Evolutionary conservation across 53 echinoderm and acorn worm species (phyloP), one percentile per base, ranked within the genome.

Genomic region (Patiria pectinifera): DNA sequence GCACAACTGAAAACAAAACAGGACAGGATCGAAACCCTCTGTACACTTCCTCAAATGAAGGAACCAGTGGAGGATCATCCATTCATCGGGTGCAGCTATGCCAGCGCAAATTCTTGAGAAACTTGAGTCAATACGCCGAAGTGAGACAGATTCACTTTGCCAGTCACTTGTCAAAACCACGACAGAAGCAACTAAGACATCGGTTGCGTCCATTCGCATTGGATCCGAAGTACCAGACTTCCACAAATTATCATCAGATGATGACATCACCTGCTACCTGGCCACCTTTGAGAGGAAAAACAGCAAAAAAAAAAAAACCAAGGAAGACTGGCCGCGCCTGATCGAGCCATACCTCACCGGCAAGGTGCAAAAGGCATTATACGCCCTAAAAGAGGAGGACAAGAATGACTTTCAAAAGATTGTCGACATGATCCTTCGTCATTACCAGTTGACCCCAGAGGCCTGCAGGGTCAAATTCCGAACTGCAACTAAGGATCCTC

Each of bases 241-340:
- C 71, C 93, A 95, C 74, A 83, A 66, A 59, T 71, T 95, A 22
- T 22, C 35, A 4, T 18, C 83, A 16, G 95, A 95, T 11, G 93
- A 95, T 93, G 95, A 95, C 45, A 48, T 95, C 18, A 74, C 82
- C 62, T 92, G 87, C 87, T 92, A 92, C 62, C 66, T 92, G 3
- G 44, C 70, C 47, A 94, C 92, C 23, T 94, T 94, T 92, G 92
- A 94, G 76, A 48, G 94, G 23, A 26, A 87, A 48, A 83, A 87
- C 63, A 92, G n/a, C 10, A 53, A 82, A 25, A 70, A 69, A 18
- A 23, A 72, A 13, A 71, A 46, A 10, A 53, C 87, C 35, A 35
- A 35, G 35, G 35, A 35, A 35, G 35, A 35, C 35, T 35, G 35
- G 35, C 35, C 35, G 35, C n/a, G n/a, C n/a, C n/a, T n/a, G n/a